Evolutionary conservation across 2,797 vertebrate genomes (phyloP).

Genomic region (Zalophus californianus): DNA sequence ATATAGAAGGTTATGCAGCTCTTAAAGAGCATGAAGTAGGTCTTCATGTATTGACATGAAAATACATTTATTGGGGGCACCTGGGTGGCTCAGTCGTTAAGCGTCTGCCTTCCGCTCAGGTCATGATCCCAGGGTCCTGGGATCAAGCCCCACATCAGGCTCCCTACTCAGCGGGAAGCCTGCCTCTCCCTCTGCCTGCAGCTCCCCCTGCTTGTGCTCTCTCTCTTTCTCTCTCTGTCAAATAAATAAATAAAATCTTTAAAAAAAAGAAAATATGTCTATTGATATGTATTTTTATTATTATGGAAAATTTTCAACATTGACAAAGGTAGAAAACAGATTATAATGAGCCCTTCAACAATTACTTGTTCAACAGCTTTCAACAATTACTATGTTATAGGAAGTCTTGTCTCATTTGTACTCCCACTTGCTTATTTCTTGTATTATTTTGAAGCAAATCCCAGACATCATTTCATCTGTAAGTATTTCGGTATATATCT

Average conservation of each 20-base stretch:
- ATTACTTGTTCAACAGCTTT: slow-evolving; percentile 11
- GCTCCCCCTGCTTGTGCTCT: too few relatives aligned
- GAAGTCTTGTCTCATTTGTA: slow-evolving; percentile 9
- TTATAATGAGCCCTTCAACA: neutral
- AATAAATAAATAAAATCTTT: too few relatives aligned
- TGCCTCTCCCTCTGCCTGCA: too few relatives aligned
- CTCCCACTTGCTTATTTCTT: neutral
- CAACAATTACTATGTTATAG: neutral
- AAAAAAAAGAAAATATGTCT: neutral
- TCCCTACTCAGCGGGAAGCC: too few relatives aligned
- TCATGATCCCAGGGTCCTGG: too few relatives aligned
- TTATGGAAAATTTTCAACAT: neutral
- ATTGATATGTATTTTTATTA: neutral
- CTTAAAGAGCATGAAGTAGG: neutral
- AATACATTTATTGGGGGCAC: neutral
- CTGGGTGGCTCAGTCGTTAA: too few relatives aligned
- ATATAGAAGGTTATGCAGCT: neutral
- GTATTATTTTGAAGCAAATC: neutral
- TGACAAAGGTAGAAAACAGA: neutral
- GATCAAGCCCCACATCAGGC: too few relatives aligned
- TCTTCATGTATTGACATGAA: neutral
- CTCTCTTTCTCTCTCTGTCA: too few relatives aligned
- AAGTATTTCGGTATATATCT: neutral
- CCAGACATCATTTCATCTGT: neutral
- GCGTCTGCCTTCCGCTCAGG: too few relatives aligned